Evolutionary conservation across 2,113 vertebrate species (phyloP), one percentile per base, ranked within the genome.

Genomic region (Notothenia coriiceps): DNA sequence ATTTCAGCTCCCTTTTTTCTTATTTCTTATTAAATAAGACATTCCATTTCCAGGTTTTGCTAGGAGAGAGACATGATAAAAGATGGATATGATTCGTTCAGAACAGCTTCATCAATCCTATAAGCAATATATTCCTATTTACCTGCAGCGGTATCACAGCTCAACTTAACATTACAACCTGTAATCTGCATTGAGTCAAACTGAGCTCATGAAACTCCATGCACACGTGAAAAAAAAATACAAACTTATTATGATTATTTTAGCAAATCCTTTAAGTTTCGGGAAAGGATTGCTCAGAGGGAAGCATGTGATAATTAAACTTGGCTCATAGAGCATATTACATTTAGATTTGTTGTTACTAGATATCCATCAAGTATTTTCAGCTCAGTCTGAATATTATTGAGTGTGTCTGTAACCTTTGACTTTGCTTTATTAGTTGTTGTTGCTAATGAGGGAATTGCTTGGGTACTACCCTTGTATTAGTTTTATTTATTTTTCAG

Each of bases 61-160:
- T 51, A 49, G 20, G 11, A 44, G 20, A 59, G 56, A 49, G 14
- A 49, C 29, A 79, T 35, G 6, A 60, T 50, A n/a, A 67, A 18
- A 64, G 40, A 66, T 35, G 6, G 15, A 10, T 62, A 9, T 6
- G 33, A 10, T 17, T 73, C 11, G 59, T 51, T 52, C 56, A 29
- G 15, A 60, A 63, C 29, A 60, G 9, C 20, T 66, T 67, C 0
- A 75, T 62, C 33, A 22, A 51, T 65, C 33, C 33, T 18, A 50
- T 52, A 13, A 44, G 51, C 46, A 59, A 60, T 46, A 61, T 20
- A 44, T 80, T 33, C 15, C 29, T 51, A 6, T 54, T 75, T 17
- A 75, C 71, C 64, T 74, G 57, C 70, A 57, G 76, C n/a, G 46
- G 11, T 46, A 15, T 74, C 50, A 63, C 50, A 56, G 29, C 35